Percentiles rank a stretch among this genome's conserved stretches.
phyloP scores from a whole-genome alignment of 2,797 vertebrate genomes.

The Delichon dasypus region DNA sequence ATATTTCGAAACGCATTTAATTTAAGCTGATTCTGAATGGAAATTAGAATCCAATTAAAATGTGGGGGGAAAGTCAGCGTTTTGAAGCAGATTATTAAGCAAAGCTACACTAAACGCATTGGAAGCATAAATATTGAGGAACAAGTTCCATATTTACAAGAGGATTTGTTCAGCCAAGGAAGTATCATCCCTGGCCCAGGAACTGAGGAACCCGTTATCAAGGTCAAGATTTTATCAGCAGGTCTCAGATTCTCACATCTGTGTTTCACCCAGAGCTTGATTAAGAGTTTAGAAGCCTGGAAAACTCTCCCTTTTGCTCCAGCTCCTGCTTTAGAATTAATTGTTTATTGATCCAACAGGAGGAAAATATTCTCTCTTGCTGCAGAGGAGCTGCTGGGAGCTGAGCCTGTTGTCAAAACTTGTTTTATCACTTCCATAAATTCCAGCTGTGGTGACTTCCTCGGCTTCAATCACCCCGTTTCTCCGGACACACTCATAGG shows the following conservation, averaged over 20 bases:
- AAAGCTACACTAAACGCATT: neutral
- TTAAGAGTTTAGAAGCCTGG: conserved; percentile 51
- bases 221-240: conserved; percentile 48
- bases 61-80: neutral
- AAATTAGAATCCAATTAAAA: conserved; percentile 55
- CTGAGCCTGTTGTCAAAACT: conserved; percentile 34
- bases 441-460: neutral
- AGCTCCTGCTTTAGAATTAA: conserved; percentile 48
- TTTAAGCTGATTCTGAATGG: conserved; percentile 29
- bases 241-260: conserved; percentile 11
- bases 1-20: neutral
- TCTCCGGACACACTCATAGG: neutral
- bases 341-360: conserved; percentile 60
- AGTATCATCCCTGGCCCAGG: neutral
- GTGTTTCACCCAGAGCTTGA: conserved; percentile 25
- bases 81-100: conserved; percentile 45
- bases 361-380: conserved; percentile 38
- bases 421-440: conserved; percentile 60
- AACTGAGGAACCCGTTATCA: neutral
- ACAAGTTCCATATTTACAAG: conserved; percentile 8
- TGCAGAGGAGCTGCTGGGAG: neutral
- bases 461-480: fast-evolving
- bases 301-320: conserved; percentile 40
- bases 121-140: neutral
- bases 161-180: neutral